Evolutionary conservation across 1,140 invertebrate species (phyloP).

Genomic region (Drosophila pectinifera): DNA sequence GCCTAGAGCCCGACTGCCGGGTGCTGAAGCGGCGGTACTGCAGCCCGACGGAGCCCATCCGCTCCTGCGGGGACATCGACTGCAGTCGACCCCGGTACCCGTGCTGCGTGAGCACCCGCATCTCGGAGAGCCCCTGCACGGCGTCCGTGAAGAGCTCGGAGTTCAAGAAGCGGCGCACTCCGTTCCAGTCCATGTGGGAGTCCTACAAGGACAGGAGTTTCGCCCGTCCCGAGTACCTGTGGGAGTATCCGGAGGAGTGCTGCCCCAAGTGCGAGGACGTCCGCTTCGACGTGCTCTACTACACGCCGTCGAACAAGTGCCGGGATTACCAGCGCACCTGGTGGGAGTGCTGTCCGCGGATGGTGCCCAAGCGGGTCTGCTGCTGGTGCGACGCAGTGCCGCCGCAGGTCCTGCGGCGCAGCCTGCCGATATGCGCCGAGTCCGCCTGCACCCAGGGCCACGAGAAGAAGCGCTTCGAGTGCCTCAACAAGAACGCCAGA

Average conservation of each 20-base stretch:
- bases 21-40: background rate
- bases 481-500: background rate
- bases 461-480: slow-evolving; percentile 7
- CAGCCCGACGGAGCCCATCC: slow-evolving; percentile 15
- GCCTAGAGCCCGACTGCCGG: background rate
- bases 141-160: background rate
- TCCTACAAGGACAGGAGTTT: background rate
- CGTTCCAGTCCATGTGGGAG: slow-evolving; percentile 43
- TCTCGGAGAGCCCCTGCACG: background rate
- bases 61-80: slow-evolving; percentile 17
- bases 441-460: slow-evolving; percentile 16
- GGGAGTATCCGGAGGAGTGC: slow-evolving; percentile 44
- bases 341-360: slow-evolving; percentile 64
- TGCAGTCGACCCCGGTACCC: slow-evolving; percentile 1
- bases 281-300: slow-evolving; percentile 61
- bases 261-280: slow-evolving; percentile 32
- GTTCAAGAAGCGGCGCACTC: background rate
- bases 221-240: background rate
- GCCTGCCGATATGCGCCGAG: slow-evolving; percentile 13
- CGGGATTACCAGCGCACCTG: slow-evolving; percentile 65
- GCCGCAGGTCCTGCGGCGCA: slow-evolving; percentile 29
- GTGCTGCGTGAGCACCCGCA: slow-evolving; percentile 6
- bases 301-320: slow-evolving; percentile 49
- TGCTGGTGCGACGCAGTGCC: slow-evolving; percentile 54
- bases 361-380: slow-evolving; percentile 57